Evolutionary conservation across 2,888 invertebrate species (phyloP).

Genomic region (Tholera decimalis): DNA sequence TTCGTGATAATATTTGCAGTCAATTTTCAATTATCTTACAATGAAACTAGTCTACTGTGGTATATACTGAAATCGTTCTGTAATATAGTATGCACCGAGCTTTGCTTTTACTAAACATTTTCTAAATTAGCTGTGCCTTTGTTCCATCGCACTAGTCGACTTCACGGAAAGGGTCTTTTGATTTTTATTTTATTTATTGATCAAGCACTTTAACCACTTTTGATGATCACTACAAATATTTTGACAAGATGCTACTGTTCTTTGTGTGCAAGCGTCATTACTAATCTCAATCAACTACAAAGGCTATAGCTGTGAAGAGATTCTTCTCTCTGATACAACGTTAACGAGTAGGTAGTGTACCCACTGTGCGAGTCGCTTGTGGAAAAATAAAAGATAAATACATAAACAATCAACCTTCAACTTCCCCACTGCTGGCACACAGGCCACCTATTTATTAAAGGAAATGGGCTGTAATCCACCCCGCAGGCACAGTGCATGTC

Average conservation of each 20-base stretch:
- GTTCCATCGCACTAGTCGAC: too few species aligned
- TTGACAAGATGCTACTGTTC: constrained; percentile 20
- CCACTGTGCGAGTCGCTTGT: not conserved
- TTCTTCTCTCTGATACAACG: not conserved
- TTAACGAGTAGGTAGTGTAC: too few species aligned
- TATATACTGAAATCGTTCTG: too few species aligned
- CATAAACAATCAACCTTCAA: too few species aligned
- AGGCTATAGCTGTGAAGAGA: not conserved
- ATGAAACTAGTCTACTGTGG: not conserved
- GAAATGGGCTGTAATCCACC: too few species aligned
- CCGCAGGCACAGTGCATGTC: too few species aligned
- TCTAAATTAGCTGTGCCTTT: constrained; percentile 3
- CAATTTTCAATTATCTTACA: not conserved
- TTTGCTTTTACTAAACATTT: not conserved
- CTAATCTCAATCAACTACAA: constrained; percentile 18
- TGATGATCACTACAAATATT: constrained; percentile 16
- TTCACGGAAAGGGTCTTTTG: too few species aligned
- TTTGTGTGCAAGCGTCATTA: constrained; percentile 16
- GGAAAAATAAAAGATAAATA: not conserved
- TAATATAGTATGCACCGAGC: not conserved
- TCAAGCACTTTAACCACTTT: too few species aligned
- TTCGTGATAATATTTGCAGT: too few species aligned
- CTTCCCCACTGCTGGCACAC: too few species aligned
- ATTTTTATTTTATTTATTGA: too few species aligned
- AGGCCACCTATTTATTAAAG: too few species aligned